Evolutionary conservation across 2,888 invertebrate genomes (phyloP), one percentile per base, ranked within the genome.

Genomic region (Bimastos eiseni): DNA sequence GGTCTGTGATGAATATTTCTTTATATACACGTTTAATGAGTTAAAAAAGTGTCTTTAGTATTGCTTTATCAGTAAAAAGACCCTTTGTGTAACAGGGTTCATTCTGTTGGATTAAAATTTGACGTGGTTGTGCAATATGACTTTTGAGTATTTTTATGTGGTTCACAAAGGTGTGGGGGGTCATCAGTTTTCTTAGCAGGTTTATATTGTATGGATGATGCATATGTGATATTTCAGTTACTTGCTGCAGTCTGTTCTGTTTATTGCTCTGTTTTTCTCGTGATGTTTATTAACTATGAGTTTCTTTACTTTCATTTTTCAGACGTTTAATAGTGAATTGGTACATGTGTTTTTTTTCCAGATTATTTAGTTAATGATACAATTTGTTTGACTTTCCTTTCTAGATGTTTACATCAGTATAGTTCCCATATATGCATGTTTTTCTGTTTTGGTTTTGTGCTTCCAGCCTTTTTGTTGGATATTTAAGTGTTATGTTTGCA

Each of bases 401-500:
- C 5, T 70, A 70, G 70, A 70, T 70, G n/a, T n/a, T 30, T 70
- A 70, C n/a, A 1, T n/a, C 30, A n/a, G 13, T 8, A 2, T 70
- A 70, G 30, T 70, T n/a, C 11, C 70, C 30, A 70, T 70, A 2
- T n/a, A n/a, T 70, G n/a, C 11, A 70, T 70, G n/a, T 70, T n/a
- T 70, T 70, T 70, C n/a, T 70, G n/a, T n/a, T 70, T 70, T 70
- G 70, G 55, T n/a, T 70, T 70, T 70, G n/a, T n/a, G 70, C 30
- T 11, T 70, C 11, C 70, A n/a, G 70, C n/a, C 70, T 70, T 70
- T 70, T n/a, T 70, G 70, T 70, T 70, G 70, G 70, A 70, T 70
- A 70, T n/a, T 70, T 70, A 70, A 70, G n/a, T 70, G n/a, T 70
- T 70, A 70, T 70, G 8, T 70, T 70, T 70, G 44, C 91, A 38